Percentiles rank a stretch among this genome's conserved stretches.
These are phyloP conservation scores for Pipistrellus pygmaeus DNA, from an alignment of 2,797 vertebrate species.

Conservation along the genomic window DNA sequence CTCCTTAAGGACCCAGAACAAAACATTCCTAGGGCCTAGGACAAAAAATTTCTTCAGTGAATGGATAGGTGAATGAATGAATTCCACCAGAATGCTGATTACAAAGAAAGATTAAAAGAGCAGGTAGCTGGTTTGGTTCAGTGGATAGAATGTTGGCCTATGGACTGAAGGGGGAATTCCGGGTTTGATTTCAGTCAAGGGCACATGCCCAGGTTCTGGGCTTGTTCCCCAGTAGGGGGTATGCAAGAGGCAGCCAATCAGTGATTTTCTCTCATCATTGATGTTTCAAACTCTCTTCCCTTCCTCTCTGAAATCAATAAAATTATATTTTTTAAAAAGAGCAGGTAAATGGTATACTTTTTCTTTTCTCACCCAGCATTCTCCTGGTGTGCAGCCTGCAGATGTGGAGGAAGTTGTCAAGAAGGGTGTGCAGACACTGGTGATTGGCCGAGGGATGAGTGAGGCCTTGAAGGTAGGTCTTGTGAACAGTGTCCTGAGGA, in stretches of 20 bases:
- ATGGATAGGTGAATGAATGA: slow-evolving; percentile 29
- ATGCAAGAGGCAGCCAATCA: too few species aligned
- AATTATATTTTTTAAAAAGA: neutral
- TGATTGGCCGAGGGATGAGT: slow-evolving; percentile 97
- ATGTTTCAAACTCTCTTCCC: too few species aligned
- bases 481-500: neutral
- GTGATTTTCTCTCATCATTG: too few species aligned
- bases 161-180: too few species aligned
- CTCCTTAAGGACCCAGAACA: neutral
- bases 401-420: slow-evolving; percentile 95
- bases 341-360: slow-evolving; percentile 28
- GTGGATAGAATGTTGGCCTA: too few species aligned
- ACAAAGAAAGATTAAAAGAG: slow-evolving; percentile 38
- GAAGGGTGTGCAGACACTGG: slow-evolving; percentile 91
- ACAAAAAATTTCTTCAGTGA: neutral
- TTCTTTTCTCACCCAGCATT: slow-evolving; percentile 89
- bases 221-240: too few species aligned
- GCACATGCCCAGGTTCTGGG: too few species aligned
- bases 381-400: slow-evolving; percentile 95
- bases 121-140: too few species aligned
- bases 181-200: too few species aligned
- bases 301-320: too few species aligned
- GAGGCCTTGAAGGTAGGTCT: slow-evolving; percentile 94
- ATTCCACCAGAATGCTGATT: neutral
- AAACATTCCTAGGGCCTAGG: neutral